Evolutionary conservation across 2,797 vertebrate species (phyloP), one percentile per base, ranked within the genome.

Genomic region (Eupleurogrammus muticus): DNA sequence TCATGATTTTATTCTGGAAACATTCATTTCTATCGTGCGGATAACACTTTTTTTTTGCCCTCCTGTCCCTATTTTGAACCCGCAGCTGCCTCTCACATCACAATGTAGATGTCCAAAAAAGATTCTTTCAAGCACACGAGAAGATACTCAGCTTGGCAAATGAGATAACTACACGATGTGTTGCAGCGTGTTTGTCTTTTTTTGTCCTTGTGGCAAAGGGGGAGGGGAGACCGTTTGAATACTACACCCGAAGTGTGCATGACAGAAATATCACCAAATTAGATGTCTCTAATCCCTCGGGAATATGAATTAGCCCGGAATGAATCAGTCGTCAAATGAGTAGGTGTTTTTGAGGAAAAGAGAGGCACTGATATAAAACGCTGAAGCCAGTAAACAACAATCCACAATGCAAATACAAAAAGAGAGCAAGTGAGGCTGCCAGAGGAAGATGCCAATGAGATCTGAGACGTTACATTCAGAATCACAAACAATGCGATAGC

Each of bases 301-400:
- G 91, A 93, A 91, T 91, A 88, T 92, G 92, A 92, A 92, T 93
- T 92, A 92, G 90, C 87, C 79, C 71, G 85, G 90, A 90, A 92
- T 92, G 90, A 92, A 89, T 92, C 91, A 90, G 83, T 80, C 72
- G 81, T 83, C 86, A 92, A 92, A 92, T 92, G 90, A 92, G 92
- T 92, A 92, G 92, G 92, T 92, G 91, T 93, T 92, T n/a, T 92
- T 90, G 87, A 92, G 91, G 90, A 93, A n/a, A 92, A 87, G 87
- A 84, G 81, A 90, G 85, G 84, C 88, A 70, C 80, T 82, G 89
- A 90, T 90, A 88, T 80, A 90, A 85, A 72, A 60, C 76, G 75
- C 85, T 80, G 76, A 64, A 90, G 89, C 90, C 80, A 77, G 91
- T 89, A 87, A 92, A 93, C 88, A 91, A 92, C 87, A 89, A 92